phyloP scores from a whole-genome alignment of 2,113 vertebrate species.

The Nothoprocta perdicaria region DNA sequence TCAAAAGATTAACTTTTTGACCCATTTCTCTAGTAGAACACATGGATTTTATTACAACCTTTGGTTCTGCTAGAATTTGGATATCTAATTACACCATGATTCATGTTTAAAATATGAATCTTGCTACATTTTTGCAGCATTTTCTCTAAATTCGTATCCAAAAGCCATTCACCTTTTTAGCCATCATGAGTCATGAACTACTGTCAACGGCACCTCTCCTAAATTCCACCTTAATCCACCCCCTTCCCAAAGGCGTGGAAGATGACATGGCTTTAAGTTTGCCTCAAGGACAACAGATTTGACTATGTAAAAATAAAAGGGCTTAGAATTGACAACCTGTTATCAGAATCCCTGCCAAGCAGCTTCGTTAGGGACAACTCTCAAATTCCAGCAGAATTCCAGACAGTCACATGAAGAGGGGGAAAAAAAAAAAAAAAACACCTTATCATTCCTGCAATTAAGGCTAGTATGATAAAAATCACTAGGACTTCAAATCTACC shows the following conservation, averaged over 20 bases:
- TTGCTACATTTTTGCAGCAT: neutral
- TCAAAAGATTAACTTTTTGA: neutral
- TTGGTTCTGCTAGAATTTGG: neutral
- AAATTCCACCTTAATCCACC: neutral
- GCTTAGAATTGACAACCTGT: neutral
- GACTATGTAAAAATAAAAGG: neutral
- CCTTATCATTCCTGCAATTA: neutral
- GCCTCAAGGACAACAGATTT: neutral
- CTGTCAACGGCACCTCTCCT: neutral
- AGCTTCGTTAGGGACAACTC: neutral
- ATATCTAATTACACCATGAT: neutral
- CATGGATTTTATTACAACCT: neutral
- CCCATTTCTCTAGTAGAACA: neutral
- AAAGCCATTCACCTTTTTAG: neutral
- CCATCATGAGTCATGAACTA: neutral
- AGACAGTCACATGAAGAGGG: neutral
- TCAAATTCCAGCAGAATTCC: neutral
- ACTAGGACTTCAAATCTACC: neutral
- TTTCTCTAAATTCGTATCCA: neutral
- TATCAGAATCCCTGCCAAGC: neutral
- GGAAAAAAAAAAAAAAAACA: neutral
- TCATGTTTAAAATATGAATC: neutral
- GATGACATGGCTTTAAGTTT: accelerated
- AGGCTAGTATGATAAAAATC: neutral
- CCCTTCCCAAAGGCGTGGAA: neutral